A percentile compares a stretch with the other conserved stretches of the same genome.
phyloP scores from a whole-genome alignment of 2,797 vertebrate species.

The Acipenser oxyrinchus region DNA sequence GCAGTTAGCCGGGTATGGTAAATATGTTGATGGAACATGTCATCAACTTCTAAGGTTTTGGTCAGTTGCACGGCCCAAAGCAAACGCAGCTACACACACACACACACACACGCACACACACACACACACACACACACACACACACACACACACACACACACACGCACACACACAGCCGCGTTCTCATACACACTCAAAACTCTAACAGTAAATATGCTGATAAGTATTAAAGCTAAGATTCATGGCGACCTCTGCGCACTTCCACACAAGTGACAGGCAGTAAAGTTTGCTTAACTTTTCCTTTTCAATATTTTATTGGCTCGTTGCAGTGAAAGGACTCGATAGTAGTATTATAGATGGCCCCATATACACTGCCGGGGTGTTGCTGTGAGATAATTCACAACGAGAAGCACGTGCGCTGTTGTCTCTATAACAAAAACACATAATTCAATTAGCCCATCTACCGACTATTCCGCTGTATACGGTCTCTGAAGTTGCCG shows the following conservation, averaged over 20 bases:
- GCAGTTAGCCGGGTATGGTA: neutral
- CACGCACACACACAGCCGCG: constrained; percentile 11
- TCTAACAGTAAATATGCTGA: constrained; percentile 28
- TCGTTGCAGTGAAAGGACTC: constrained; percentile 39
- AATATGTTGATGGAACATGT: neutral
- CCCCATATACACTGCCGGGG: constrained; percentile 38
- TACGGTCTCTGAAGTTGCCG: constrained; percentile 41
- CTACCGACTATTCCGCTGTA: constrained; percentile 43
- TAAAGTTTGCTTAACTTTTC: constrained; percentile 42
- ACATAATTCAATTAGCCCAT: constrained; percentile 63
- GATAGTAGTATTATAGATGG: constrained; percentile 33
- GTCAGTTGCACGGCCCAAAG: neutral
- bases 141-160: constrained; percentile 6
- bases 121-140: constrained; percentile 8
- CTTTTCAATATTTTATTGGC: constrained; percentile 51
- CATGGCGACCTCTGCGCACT: constrained; percentile 55
- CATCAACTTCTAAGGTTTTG: neutral
- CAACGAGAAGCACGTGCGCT: constrained; percentile 51
- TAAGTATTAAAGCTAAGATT: constrained; percentile 43
- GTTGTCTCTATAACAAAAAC: constrained; percentile 45
- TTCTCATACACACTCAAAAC: constrained; percentile 19
- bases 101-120: neutral
- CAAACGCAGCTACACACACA: too few relatives aligned
- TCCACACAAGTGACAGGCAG: constrained; percentile 49
- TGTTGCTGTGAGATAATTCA: constrained; percentile 59